A percentile compares a stretch with the other conserved stretches of the same genome.
These are phyloP conservation scores for Scelioninae gen. 1 DNA, from an alignment of 2,888 invertebrate genomes.

Conservation along the genomic window DNA sequence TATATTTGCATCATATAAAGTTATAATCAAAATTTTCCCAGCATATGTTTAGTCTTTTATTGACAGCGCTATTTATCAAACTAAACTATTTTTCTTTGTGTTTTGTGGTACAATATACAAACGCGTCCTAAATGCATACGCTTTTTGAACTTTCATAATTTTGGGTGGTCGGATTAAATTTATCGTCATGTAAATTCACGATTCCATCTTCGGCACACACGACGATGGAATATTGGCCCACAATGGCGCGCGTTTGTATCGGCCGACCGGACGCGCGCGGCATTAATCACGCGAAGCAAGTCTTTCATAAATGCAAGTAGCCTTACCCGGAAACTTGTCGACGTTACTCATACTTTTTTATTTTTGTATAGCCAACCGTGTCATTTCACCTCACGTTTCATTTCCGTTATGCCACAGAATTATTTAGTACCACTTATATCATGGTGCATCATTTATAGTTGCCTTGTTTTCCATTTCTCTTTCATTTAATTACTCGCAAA, in stretches of 20 bases:
- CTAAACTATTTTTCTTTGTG: slow-evolving; percentile 3
- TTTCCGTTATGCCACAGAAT: slow-evolving; percentile 44
- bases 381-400: slow-evolving; percentile 43
- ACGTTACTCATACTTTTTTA: slow-evolving; percentile 50
- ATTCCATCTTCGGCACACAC: slow-evolving; percentile 49
- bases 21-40: background rate
- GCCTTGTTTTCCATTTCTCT: slow-evolving; percentile 11
- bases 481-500: slow-evolving; percentile 31
- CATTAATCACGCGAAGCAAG: slow-evolving; percentile 64
- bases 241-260: slow-evolving; percentile 50
- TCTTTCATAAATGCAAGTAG: slow-evolving; percentile 67
- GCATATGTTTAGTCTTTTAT: background rate
- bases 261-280: slow-evolving; percentile 51
- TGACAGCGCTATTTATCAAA: background rate
- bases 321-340: slow-evolving; percentile 50
- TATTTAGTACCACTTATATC: slow-evolving; percentile 47
- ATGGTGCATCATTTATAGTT: background rate
- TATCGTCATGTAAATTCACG: slow-evolving; percentile 61
- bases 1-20: background rate
- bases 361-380: slow-evolving; percentile 40
- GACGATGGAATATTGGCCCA: slow-evolving; percentile 40
- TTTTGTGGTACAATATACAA: slow-evolving; percentile 10
- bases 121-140: slow-evolving; percentile 33
- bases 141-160: slow-evolving; percentile 41
- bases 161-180: slow-evolving; percentile 42